These are phyloP conservation scores for Silurus asotus DNA, from an alignment of 2,113 vertebrate genomes.

Conservation along the genomic window DNA sequence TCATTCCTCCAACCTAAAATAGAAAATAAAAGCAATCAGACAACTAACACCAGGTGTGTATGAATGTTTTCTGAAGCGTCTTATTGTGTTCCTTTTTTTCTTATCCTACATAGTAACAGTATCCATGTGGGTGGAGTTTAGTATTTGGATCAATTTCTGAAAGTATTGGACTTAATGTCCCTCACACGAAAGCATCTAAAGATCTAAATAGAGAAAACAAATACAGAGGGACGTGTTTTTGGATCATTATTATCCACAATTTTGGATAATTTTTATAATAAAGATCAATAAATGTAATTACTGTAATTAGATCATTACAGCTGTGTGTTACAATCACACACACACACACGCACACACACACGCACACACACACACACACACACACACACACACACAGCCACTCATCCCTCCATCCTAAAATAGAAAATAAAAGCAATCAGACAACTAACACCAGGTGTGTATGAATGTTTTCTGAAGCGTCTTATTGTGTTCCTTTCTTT, in stretches of 20 bases:
- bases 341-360: no score
- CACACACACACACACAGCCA: no score
- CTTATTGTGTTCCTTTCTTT: neutral
- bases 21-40: no score
- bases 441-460: neutral
- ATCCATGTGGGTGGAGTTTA: neutral
- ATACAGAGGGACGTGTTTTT: no score
- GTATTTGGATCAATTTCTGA: neutral
- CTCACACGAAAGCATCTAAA: neutral
- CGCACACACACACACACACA: no score
- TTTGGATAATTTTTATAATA: no score
- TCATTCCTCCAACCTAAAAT: neutral
- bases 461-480: neutral
- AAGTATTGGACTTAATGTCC: neutral
- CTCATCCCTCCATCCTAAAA: neutral
- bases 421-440: no score
- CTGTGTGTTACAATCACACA: no score
- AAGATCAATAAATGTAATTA: no score
- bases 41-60: neutral
- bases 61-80: neutral
- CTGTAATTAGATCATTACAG: no score
- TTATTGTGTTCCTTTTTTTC: neutral
- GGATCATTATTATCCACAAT: no score
- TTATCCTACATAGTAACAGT: neutral
- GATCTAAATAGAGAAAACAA: neutral